These are phyloP conservation scores for Pogonognathellus flavescens DNA, from an alignment of 1,140 invertebrate genomes.

Conservation along the genomic window DNA sequence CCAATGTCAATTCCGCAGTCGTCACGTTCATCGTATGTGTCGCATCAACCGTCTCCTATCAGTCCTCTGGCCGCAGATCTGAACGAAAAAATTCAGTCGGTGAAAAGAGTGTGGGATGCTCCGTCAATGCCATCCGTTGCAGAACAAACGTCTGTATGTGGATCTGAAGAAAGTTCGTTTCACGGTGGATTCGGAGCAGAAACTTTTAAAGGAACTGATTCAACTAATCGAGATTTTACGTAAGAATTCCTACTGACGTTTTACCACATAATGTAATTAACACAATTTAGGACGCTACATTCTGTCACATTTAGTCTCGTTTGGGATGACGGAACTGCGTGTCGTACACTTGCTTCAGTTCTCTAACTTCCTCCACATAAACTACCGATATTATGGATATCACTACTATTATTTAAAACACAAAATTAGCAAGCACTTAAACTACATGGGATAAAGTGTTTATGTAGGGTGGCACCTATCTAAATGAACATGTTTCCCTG, in stretches of 20 bases:
- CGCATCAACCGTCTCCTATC: constrained; percentile 61
- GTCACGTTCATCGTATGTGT: constrained; percentile 14
- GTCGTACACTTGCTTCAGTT: too few relatives aligned
- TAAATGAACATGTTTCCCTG: too few relatives aligned
- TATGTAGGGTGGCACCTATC: too few relatives aligned
- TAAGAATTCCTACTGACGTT: background rate
- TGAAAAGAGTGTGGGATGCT: constrained; percentile 64
- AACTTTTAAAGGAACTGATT: constrained; percentile 57
- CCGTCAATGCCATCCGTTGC: constrained; percentile 59
- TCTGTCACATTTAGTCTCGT: too few relatives aligned
- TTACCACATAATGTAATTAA: background rate
- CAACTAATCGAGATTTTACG: constrained; percentile 50
- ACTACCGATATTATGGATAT: too few relatives aligned
- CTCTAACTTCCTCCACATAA: too few relatives aligned
- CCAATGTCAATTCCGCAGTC: constrained; percentile 14
- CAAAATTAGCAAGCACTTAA: too few relatives aligned
- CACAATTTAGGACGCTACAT: too few relatives aligned
- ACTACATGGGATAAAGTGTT: too few relatives aligned
- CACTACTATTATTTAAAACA: too few relatives aligned
- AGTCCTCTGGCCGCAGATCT: constrained; percentile 60
- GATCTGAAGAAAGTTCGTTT: constrained; percentile 57
- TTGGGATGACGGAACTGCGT: too few relatives aligned
- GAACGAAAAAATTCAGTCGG: constrained; percentile 60
- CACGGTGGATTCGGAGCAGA: constrained; percentile 56
- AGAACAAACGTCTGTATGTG: constrained; percentile 38